Percentiles rank a stretch among this genome's conserved stretches.
phyloP scores from a whole-genome alignment of 2,797 vertebrate species.

The Malurus leucopterus region DNA sequence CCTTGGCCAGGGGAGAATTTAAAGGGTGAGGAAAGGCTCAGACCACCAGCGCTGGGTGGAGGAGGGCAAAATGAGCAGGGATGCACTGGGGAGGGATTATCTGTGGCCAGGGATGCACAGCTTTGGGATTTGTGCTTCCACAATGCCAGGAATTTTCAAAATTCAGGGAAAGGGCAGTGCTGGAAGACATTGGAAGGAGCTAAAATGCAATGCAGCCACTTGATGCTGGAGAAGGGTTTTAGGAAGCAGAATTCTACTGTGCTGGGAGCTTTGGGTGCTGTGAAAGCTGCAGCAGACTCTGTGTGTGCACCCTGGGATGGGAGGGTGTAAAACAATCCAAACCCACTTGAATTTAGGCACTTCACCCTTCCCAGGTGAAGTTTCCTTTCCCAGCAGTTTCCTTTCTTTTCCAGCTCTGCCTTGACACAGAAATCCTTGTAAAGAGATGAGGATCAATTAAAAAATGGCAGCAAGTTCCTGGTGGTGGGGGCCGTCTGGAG shows the following conservation, averaged over 20 bases:
- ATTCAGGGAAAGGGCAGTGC: background rate
- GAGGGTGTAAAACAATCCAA: background rate
- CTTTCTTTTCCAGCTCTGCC: background rate
- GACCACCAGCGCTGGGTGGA: background rate
- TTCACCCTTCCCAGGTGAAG: background rate
- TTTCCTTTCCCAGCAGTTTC: no score
- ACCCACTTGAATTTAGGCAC: background rate
- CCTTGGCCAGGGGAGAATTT: background rate
- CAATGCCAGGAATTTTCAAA: background rate
- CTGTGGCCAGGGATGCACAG: background rate
- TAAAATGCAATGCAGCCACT: rapidly evolving
- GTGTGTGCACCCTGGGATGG: background rate
- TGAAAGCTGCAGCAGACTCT: background rate
- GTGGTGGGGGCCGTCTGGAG: background rate
- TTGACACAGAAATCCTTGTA: background rate
- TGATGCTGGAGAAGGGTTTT: background rate
- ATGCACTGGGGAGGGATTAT: background rate
- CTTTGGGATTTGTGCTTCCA: background rate
- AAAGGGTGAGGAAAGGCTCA: background rate
- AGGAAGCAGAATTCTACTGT: background rate
- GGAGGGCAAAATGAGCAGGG: background rate
- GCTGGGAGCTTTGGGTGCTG: background rate
- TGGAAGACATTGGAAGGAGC: background rate
- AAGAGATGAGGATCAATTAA: background rate
- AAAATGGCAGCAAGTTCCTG: background rate